Percentiles rank a stretch among this genome's conserved stretches.
These are phyloP conservation scores for Loxodonta africana DNA, from an alignment of 2,113 vertebrate species.

Conservation along the genomic window DNA sequence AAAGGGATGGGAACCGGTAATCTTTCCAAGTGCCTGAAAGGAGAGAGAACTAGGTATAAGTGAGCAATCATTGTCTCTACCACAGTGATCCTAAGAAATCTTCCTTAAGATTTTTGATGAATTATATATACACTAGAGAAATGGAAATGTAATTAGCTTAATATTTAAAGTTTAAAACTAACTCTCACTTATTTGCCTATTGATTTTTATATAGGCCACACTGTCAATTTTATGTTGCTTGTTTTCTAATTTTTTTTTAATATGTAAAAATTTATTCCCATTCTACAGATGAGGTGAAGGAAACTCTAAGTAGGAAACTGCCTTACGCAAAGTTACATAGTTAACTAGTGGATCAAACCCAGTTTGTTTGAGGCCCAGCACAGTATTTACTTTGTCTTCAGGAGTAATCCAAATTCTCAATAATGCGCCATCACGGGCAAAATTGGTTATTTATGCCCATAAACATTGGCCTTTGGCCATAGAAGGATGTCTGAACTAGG, in stretches of 20 bases:
- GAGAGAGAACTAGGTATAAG: not conserved
- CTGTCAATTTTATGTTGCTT: not conserved
- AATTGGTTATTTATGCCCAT: not conserved
- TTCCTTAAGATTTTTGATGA: not conserved
- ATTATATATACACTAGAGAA: not conserved
- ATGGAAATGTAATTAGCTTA: not conserved
- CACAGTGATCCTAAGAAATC: not conserved
- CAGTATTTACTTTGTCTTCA: not conserved
- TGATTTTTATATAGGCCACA: not conserved
- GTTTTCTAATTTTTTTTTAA: not conserved
- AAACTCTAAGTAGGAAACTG: not conserved
- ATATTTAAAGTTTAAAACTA: not conserved
- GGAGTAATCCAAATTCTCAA: conserved; percentile 8
- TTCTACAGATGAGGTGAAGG: not conserved
- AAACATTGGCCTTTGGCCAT: not conserved
- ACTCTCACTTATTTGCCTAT: not conserved
- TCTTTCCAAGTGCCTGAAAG: not conserved
- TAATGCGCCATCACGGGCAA: not conserved
- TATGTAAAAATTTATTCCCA: not conserved
- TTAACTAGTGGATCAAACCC: not conserved
- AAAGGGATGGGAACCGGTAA: not conserved
- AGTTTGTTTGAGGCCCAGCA: not conserved
- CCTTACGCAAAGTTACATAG: not conserved
- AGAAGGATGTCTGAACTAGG: not conserved
- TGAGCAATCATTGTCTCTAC: not conserved